Evolutionary conservation across 2,113 vertebrate species (phyloP).

Genomic region (Catharus bicknelli): DNA sequence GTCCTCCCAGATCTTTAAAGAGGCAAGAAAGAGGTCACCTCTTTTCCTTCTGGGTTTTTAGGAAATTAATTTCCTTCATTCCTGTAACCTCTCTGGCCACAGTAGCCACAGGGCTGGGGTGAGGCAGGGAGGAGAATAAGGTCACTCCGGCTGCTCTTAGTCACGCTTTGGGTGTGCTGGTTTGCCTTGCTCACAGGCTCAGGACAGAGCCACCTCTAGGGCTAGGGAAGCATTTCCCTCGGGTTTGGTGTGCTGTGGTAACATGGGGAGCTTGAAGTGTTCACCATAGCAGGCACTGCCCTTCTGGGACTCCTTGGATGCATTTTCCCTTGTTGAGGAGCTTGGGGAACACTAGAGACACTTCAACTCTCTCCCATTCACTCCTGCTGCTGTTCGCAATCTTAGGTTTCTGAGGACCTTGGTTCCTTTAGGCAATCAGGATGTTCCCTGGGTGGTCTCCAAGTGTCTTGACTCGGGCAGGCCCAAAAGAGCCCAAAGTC

Average conservation of each 20-base stretch:
- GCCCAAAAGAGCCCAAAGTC: not conserved
- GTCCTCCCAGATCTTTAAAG: not conserved
- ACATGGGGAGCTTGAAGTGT: not conserved
- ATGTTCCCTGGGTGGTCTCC: not conserved
- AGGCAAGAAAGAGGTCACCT: not conserved
- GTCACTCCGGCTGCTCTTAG: not conserved
- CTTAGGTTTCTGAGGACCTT: not conserved
- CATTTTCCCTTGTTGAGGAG: not conserved
- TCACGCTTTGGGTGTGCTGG: not conserved
- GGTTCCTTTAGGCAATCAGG: not conserved
- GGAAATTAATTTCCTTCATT: not conserved
- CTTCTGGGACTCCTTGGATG: not conserved
- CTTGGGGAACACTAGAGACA: not conserved
- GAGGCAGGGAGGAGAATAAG: not conserved
- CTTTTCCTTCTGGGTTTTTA: not conserved
- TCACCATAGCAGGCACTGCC: not conserved
- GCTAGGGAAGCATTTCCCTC: not conserved
- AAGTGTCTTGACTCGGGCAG: fast-evolving
- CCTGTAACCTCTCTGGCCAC: not conserved
- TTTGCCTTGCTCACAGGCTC: not conserved
- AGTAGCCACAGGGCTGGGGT: not conserved
- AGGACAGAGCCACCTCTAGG: not conserved
- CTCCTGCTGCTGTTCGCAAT: not conserved
- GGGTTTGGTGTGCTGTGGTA: not conserved
- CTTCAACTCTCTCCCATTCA: not conserved